Percentiles rank a stretch among this genome's conserved stretches.
These are phyloP conservation scores for Penaeus chinensis DNA, from an alignment of 1,140 invertebrate genomes.

Conservation along the genomic window DNA sequence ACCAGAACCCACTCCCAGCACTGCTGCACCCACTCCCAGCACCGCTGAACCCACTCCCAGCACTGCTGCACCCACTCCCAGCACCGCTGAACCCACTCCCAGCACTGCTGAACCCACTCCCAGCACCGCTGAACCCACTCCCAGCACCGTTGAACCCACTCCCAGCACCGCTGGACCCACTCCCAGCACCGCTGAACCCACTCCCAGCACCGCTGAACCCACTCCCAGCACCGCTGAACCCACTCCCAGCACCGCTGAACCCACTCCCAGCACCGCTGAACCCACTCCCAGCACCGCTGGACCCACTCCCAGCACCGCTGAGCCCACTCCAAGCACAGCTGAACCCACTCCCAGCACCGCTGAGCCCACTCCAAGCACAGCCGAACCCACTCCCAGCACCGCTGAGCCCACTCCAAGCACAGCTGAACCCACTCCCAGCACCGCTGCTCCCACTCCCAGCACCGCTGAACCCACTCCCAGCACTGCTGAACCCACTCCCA, in stretches of 20 bases:
- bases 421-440: background rate
- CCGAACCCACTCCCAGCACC: background rate
- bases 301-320: background rate
- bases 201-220: slow-evolving; percentile 11
- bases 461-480: slow-evolving; percentile 25
- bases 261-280: slow-evolving; percentile 3
- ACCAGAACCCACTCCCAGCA: background rate
- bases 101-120: slow-evolving; percentile 21
- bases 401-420: slow-evolving; percentile 18
- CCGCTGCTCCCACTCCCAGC: slow-evolving; percentile 4
- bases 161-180: background rate
- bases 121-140: background rate
- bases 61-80: background rate
- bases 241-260: slow-evolving; percentile 11
- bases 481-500: too few species aligned
- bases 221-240: slow-evolving; percentile 16
- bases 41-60: slow-evolving; percentile 17
- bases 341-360: background rate
- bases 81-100: background rate
- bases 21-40: background rate
- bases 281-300: slow-evolving; percentile 19
- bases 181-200: slow-evolving; percentile 4
- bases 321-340: slow-evolving; percentile 25
- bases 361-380: too few species aligned
- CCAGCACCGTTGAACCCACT: slow-evolving; percentile 22